These are phyloP conservation scores for Saccopteryx bilineata DNA, from an alignment of 2,113 vertebrate genomes.

Conservation along the genomic window DNA sequence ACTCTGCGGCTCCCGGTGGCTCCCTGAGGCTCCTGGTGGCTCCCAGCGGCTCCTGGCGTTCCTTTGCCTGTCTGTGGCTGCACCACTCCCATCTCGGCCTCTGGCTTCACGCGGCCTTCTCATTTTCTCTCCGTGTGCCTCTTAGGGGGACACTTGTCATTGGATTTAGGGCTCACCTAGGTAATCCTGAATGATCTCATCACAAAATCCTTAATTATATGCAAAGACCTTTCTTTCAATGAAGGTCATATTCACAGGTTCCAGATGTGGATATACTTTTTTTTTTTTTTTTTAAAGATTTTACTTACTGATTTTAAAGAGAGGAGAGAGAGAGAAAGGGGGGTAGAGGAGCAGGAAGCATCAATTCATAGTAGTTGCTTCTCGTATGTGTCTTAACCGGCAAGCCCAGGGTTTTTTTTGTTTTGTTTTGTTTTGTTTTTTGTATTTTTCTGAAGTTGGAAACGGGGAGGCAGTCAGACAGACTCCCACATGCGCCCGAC, in stretches of 20 bases:
- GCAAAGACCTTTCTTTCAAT: not conserved
- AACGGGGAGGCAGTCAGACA: too few species aligned
- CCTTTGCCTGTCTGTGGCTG: not conserved
- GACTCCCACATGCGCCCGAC: too few species aligned
- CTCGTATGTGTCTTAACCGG: too few species aligned
- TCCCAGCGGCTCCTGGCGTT: not conserved
- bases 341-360: too few species aligned
- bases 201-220: conserved; percentile 2
- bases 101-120: not conserved
- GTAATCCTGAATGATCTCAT: not conserved
- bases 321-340: too few species aligned
- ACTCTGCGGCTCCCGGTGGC: not conserved
- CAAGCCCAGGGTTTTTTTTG: too few species aligned
- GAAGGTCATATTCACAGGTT: not conserved
- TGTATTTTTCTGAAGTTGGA: too few species aligned
- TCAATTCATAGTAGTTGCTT: too few species aligned
- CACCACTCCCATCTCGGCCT: not conserved
- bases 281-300: too few species aligned
- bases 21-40: too few species aligned
- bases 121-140: not conserved
- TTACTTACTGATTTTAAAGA: too few species aligned
- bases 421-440: too few species aligned
- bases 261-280: not conserved
- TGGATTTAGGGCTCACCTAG: not conserved
- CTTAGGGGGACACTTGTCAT: not conserved